A percentile compares a stretch with the other conserved stretches of the same genome.
phyloP scores from a whole-genome alignment of 2,888 invertebrate species.

The Agriopis leucophaearia region DNA sequence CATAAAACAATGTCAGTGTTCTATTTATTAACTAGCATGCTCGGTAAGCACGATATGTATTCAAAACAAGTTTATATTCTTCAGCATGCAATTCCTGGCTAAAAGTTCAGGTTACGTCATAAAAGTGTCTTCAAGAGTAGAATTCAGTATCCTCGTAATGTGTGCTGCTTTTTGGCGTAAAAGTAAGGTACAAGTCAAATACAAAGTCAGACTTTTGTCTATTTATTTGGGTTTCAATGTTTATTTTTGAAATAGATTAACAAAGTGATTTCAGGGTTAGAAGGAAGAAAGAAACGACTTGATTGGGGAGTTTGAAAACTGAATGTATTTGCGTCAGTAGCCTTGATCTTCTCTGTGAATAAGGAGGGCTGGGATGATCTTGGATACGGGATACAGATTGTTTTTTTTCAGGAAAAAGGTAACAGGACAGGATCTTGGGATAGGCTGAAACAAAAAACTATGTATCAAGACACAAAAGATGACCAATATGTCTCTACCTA shows the following conservation, averaged over 20 bases:
- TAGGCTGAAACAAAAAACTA: constrained; percentile 12
- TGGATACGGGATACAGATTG: background rate
- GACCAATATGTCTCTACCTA: background rate
- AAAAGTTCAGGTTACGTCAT: constrained; percentile 1
- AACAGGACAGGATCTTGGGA: constrained; percentile 6
- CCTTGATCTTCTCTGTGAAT: background rate
- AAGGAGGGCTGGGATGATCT: background rate
- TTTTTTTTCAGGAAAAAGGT: background rate
- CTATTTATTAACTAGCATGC: constrained; percentile 19
- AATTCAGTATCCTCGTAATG: background rate
- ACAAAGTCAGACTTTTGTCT: no score
- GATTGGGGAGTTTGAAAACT: background rate
- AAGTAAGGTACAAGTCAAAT: background rate
- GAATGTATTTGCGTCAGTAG: background rate
- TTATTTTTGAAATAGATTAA: background rate
- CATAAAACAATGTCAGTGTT: constrained; percentile 13
- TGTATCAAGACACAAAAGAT: background rate
- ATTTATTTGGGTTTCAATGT: background rate
- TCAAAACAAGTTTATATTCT: constrained; percentile 19
- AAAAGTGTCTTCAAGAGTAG: constrained; percentile 1
- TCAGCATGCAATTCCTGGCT: constrained; percentile 17
- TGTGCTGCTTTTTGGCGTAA: background rate
- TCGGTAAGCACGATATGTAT: constrained; percentile 10
- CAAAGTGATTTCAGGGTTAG: background rate
- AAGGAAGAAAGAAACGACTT: constrained; percentile 1